These are phyloP conservation scores for Apodemia mormo DNA, from an alignment of 2,888 invertebrate species.

Conservation along the genomic window DNA sequence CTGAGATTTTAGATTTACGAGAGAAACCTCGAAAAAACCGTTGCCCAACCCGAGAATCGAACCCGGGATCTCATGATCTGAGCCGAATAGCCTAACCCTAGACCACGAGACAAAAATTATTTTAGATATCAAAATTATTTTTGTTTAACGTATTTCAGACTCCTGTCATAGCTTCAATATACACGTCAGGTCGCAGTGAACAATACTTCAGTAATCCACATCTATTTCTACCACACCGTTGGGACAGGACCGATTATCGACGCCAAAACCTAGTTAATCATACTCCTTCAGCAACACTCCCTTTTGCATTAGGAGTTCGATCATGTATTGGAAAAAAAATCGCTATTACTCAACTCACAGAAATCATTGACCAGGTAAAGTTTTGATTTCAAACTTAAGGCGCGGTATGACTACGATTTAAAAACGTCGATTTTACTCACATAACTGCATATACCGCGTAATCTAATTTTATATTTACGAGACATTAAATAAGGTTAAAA, in stretches of 20 bases:
- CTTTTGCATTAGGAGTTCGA: constrained; percentile 91
- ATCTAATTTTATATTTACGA: no score
- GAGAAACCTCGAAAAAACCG: no score
- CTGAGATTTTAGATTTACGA: no score
- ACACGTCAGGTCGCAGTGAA: constrained; percentile 89
- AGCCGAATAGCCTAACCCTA: no score
- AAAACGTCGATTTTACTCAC: no score
- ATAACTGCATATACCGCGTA: no score
- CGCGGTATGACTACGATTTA: no score
- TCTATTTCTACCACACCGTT: constrained; percentile 88
- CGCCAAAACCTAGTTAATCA: constrained; percentile 70
- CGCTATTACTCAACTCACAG: constrained; percentile 88
- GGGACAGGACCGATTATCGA: constrained; percentile 83
- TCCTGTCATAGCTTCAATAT: constrained; percentile 90
- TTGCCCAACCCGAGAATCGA: no score
- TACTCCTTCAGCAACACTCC: constrained; percentile 85
- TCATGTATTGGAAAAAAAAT: constrained; percentile 92
- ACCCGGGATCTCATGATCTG: no score
- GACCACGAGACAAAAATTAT: no score
- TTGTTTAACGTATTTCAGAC: constrained; percentile 78
- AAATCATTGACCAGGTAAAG: constrained; percentile 82
- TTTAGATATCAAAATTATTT: not conserved
- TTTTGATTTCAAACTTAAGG: no score
- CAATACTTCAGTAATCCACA: constrained; percentile 85
- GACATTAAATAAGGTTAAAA: no score